These are phyloP conservation scores for Trichosurus vulpecula DNA, from an alignment of 2,797 vertebrate genomes.

Conservation along the genomic window DNA sequence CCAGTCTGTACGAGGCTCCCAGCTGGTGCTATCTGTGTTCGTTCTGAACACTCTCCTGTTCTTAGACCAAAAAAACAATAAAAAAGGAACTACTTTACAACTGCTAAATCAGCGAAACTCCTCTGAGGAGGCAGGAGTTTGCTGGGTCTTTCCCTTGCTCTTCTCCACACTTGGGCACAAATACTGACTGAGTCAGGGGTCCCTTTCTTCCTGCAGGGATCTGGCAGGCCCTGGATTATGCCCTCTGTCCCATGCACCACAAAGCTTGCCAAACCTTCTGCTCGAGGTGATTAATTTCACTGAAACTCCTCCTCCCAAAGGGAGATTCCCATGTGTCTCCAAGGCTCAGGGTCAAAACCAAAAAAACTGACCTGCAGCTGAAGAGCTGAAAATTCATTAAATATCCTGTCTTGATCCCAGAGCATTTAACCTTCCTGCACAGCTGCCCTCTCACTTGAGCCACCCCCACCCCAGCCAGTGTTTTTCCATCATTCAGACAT, in stretches of 20 bases:
- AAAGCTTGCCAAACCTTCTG: conserved; percentile 63
- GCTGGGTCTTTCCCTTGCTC: background rate
- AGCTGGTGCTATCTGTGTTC: conserved; percentile 62
- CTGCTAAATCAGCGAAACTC: conserved; percentile 67
- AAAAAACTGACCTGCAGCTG: conserved; percentile 46
- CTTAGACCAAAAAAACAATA: conserved; percentile 44
- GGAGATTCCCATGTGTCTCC: conserved; percentile 67
- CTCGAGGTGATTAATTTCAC: conserved; percentile 76
- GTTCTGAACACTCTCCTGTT: conserved; percentile 64
- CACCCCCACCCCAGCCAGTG: background rate
- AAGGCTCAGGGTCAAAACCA: conserved; percentile 52
- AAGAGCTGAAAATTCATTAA: conserved; percentile 46
- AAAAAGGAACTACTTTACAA: conserved; percentile 51
- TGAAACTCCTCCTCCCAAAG: conserved; percentile 71
- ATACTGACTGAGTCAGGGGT: background rate
- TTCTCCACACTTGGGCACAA: background rate
- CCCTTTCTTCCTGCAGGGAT: conserved; percentile 61
- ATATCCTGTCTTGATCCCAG: background rate
- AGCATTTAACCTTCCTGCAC: background rate
- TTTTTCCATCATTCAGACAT: conserved; percentile 38
- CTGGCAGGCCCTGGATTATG: conserved; percentile 34
- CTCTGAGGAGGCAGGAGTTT: conserved; percentile 44
- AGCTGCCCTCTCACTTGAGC: background rate
- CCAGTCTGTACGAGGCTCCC: conserved; percentile 66
- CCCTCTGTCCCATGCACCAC: conserved; percentile 36